A percentile compares a stretch with the other conserved stretches of the same genome.
Conservation (phyloP, 2,113 vertebrate species). For the Tretioscincus oriximinensis region DNA sequence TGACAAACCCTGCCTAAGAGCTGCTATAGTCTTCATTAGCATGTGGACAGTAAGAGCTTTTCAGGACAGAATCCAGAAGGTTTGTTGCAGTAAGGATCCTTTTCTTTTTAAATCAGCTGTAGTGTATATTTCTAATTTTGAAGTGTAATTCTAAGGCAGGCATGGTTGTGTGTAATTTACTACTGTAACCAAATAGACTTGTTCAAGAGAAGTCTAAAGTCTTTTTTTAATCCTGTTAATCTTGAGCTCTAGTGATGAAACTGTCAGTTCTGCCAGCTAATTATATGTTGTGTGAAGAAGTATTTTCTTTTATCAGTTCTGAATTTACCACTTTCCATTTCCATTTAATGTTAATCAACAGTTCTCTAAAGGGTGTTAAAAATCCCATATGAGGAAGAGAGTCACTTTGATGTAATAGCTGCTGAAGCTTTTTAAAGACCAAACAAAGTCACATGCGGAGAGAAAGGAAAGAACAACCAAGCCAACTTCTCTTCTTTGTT, state of each 20-base stretch:
- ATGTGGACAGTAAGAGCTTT: too few relatives aligned
- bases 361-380: constrained; percentile 35
- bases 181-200: constrained; percentile 1
- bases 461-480: constrained; percentile 22
- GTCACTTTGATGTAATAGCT: constrained; percentile 31
- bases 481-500: constrained; percentile 13
- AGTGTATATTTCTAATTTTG: not conserved
- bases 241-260: constrained; percentile 2
- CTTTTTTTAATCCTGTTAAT: constrained; percentile 28
- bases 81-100: not conserved
- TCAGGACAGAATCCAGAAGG: too few relatives aligned
- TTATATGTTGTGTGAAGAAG: constrained; percentile 27
- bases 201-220: constrained; percentile 7
- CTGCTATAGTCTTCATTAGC: too few relatives aligned
- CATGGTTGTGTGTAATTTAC: not conserved
- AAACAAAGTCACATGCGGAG: constrained; percentile 21
- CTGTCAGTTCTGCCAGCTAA: constrained; percentile 24
- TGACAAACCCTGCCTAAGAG: too few relatives aligned
- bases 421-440: constrained; percentile 25
- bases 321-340: constrained; percentile 31
- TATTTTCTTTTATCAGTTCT: constrained; percentile 30
- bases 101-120: not conserved
- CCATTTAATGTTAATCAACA: constrained; percentile 31
- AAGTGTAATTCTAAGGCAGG: not conserved
- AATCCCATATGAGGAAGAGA: constrained; percentile 33